phyloP scores from a whole-genome alignment of 2,113 vertebrate species.

The Passer montanus region DNA sequence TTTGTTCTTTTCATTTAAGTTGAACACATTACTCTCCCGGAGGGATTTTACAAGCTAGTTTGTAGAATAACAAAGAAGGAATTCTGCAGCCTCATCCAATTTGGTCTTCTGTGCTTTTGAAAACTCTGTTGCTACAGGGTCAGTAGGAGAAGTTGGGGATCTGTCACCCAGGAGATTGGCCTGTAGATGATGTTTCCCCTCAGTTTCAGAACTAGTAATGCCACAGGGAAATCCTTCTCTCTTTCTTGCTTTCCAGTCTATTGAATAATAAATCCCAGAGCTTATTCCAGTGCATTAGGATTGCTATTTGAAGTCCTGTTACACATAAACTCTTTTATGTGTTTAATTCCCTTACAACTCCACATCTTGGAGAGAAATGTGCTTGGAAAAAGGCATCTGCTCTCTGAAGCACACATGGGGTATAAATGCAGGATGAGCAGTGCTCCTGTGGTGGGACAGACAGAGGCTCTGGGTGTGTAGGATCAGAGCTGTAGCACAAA shows the following conservation, averaged over 20 bases:
- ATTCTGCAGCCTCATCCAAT: constrained; percentile 31
- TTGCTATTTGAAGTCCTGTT: constrained; percentile 31
- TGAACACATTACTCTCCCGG: neutral
- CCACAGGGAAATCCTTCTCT: constrained; percentile 14
- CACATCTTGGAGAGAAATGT: neutral
- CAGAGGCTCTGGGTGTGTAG: neutral
- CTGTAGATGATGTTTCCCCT: constrained; percentile 11
- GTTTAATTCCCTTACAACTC: neutral
- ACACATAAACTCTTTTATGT: neutral
- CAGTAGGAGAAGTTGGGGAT: neutral
- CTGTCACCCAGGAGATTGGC: neutral
- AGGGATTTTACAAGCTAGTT: constrained; percentile 2
- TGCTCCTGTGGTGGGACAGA: neutral
- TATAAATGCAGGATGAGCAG: neutral
- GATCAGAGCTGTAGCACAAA: neutral
- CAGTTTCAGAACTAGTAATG: neutral
- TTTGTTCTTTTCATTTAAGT: neutral
- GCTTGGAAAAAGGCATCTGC: neutral
- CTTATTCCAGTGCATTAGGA: constrained; percentile 9
- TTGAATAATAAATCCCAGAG: constrained; percentile 47
- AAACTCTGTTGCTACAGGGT: constrained; percentile 2
- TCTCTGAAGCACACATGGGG: neutral
- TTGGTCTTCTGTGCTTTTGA: constrained; percentile 28
- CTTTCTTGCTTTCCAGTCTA: constrained; percentile 6
- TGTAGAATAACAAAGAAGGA: constrained; percentile 34